These are phyloP conservation scores for Sprattus sprattus DNA, from an alignment of 2,113 vertebrate genomes.

Conservation along the genomic window DNA sequence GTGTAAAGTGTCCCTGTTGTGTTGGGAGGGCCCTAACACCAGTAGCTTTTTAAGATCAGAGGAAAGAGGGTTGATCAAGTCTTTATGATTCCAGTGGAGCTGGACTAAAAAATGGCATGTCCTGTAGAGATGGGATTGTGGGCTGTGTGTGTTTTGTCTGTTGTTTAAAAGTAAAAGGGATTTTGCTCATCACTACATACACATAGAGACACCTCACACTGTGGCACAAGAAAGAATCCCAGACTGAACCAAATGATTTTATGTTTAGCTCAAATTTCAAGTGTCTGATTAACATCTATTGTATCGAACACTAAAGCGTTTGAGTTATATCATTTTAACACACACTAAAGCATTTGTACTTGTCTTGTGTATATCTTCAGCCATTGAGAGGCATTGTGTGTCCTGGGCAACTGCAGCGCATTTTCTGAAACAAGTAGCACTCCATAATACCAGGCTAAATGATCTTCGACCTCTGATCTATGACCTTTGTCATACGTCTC, in stretches of 20 bases:
- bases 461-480: no score
- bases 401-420: no score
- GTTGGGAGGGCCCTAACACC: not conserved
- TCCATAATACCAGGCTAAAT: no score
- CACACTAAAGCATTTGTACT: no score
- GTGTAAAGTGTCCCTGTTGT: not conserved
- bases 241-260: not conserved
- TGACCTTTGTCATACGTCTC: no score
- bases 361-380: no score
- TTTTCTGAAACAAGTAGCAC: no score
- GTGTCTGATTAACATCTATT: not conserved
- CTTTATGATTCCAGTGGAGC: not conserved
- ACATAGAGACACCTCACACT: not conserved
- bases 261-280: not conserved
- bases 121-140: not conserved
- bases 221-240: not conserved
- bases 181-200: not conserved
- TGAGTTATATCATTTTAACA: no score
- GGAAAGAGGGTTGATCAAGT: not conserved
- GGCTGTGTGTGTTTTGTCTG: not conserved
- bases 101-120: not conserved
- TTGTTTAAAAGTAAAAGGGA: not conserved
- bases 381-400: no score
- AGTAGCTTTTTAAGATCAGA: not conserved
- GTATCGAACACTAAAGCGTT: no score